Percentiles rank a stretch among this genome's conserved stretches.
These are phyloP conservation scores for Hestina assimilis DNA, from an alignment of 1,140 invertebrate genomes.

Conservation along the genomic window DNA sequence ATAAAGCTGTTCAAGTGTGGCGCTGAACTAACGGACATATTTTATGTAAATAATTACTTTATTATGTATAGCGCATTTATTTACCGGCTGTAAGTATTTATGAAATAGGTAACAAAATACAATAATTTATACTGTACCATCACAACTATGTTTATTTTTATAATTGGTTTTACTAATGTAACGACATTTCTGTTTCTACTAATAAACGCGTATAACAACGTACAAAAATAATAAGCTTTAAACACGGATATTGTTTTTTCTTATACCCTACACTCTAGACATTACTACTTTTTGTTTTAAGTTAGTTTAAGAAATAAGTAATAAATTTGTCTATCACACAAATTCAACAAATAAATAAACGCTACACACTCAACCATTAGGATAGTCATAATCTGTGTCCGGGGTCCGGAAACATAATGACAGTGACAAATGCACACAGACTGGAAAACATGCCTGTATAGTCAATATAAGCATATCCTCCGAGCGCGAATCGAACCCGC, in stretches of 20 bases:
- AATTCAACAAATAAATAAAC: too few species aligned
- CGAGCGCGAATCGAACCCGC: too few species aligned
- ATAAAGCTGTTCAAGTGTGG: not conserved
- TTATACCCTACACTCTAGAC: not conserved
- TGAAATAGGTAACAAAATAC: conserved; percentile 40
- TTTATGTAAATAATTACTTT: conserved; percentile 61
- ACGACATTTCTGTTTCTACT: conserved; percentile 49
- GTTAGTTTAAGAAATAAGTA: too few species aligned
- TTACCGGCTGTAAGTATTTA: conserved; percentile 69
- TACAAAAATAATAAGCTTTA: conserved; percentile 76
- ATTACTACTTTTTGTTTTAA: not conserved
- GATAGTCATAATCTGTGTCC: too few species aligned
- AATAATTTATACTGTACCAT: conserved; percentile 39
- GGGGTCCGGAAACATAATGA: too few species aligned
- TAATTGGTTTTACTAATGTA: conserved; percentile 36
- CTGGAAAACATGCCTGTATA: too few species aligned
- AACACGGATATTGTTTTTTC: conserved; percentile 50
- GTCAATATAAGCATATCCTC: too few species aligned
- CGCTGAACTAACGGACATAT: conserved; percentile 8
- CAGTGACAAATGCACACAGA: too few species aligned
- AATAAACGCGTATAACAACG: conserved; percentile 69
- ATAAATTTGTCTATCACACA: too few species aligned
- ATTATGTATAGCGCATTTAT: conserved; percentile 71
- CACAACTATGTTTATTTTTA: conserved; percentile 42
- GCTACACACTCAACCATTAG: too few species aligned